Evolutionary conservation across 2,888 invertebrate species (phyloP).

Genomic region (Piscicola geometra): DNA sequence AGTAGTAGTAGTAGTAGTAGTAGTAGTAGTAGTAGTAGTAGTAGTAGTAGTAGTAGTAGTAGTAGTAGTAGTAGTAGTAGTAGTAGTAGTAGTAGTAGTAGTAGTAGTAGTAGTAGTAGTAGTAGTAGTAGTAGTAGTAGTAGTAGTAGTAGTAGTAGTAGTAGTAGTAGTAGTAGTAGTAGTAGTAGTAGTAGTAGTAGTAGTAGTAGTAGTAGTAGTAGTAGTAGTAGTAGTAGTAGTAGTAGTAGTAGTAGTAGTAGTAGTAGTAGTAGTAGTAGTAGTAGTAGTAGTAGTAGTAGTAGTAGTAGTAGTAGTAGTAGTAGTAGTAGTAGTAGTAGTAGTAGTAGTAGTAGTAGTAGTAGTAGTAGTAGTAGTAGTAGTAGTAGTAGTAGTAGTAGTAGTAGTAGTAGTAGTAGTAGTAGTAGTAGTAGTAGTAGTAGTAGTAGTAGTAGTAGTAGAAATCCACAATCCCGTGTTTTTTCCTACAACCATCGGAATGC

Average conservation of each 20-base stretch:
- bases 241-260: constrained; percentile 21
- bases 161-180: constrained; percentile 16
- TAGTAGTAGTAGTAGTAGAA: constrained; percentile 23
- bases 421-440: constrained; percentile 24
- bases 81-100: constrained; percentile 24
- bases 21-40: constrained; percentile 21
- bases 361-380: constrained; percentile 24
- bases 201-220: constrained; percentile 22
- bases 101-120: constrained; percentile 22
- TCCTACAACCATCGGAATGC: too few relatives aligned
- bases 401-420: constrained; percentile 24
- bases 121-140: constrained; percentile 24
- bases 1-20: constrained; percentile 3
- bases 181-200: constrained; percentile 30
- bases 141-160: constrained; percentile 21
- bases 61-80: constrained; percentile 22
- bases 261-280: constrained; percentile 21
- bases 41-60: constrained; percentile 24
- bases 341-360: constrained; percentile 27
- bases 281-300: constrained; percentile 27
- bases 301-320: constrained; percentile 30
- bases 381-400: constrained; percentile 22
- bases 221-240: constrained; percentile 19
- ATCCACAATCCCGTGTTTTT: too few relatives aligned
- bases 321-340: constrained; percentile 29